Evolutionary conservation across 2,888 invertebrate genomes (phyloP).

Genomic region (Cacoxenus indagator): DNA sequence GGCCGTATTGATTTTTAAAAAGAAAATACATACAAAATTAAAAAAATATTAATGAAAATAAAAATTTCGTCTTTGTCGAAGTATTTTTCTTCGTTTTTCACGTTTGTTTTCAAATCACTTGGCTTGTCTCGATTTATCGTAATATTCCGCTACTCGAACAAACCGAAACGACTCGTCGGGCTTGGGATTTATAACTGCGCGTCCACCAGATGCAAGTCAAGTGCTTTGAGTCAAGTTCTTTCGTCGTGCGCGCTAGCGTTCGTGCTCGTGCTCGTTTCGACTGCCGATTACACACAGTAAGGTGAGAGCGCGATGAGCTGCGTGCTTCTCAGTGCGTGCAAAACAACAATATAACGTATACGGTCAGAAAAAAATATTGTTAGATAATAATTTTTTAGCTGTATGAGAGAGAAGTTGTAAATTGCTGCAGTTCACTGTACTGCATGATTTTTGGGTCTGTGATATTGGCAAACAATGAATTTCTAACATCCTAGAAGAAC

Average conservation of each 20-base stretch:
- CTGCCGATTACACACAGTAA: too few species aligned
- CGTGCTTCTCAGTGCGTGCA: neutral
- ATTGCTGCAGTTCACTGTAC: too few species aligned
- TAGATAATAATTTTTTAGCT: too few species aligned
- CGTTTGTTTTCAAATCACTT: neutral
- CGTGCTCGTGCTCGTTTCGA: slow-evolving; percentile 1
- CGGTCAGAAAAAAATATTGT: neutral
- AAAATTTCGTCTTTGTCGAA: slow-evolving; percentile 8
- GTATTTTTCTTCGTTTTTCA: neutral
- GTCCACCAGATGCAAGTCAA: slow-evolving; percentile 37
- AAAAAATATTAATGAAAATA: neutral
- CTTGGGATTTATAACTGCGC: slow-evolving; percentile 58
- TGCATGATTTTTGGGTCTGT: too few species aligned
- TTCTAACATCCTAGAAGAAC: too few species aligned
- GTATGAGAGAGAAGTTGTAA: too few species aligned
- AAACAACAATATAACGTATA: neutral
- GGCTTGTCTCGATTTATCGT: slow-evolving; percentile 21
- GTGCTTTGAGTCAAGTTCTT: neutral
- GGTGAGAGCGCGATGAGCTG: neutral
- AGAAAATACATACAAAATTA: slow-evolving; percentile 22
- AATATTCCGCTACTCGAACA: slow-evolving; percentile 48
- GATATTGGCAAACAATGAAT: too few species aligned
- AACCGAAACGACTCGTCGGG: slow-evolving; percentile 59
- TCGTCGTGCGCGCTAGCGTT: neutral
- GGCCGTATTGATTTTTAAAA: neutral